Base-by-base conservation (phyloP, 2,113 vertebrate genomes). In the Etia nguti region DNA sequence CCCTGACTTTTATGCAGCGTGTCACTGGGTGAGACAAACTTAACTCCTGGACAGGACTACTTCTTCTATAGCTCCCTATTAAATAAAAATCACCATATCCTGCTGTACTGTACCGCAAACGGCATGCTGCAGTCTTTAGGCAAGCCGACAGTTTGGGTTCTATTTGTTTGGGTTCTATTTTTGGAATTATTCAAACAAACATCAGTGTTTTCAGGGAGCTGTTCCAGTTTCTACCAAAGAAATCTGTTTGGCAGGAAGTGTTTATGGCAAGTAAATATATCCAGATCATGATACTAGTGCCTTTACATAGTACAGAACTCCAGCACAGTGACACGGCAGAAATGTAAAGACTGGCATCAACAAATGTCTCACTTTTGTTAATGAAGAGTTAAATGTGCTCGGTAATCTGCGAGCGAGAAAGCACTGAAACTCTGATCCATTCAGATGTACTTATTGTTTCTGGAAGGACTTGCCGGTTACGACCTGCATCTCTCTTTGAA, bases 11-110 rank as follows among this genome's bases (percentile, higher is more conserved):
- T 38, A 84, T 86, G 82, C 20, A 70, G 89, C 4, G 43, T 84
- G 92, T 88, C 90, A 79, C 18, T 10, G 12, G 59, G 60, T 6
- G 16, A 81, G 4, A 83, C 50, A 80, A 82, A 90, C 29, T 50
- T 41, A 73, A 85, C 87, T 81, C 50, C 75, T 34, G 84, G 85
- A 79, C 62, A 13, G 20, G 10, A 18, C 20, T 38, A 8, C 73
- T 34, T 18, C 52, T 81, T 56, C 65, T 46, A 2, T 15, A 31
- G 34, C 5, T 38, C 10, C 20, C 9, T 4, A 3, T 13, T 24
- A 73, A 5, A 38, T 0, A 36, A 0, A 57, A 52, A 52, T 29
- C 8, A 29, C 8, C 59, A 0, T 0, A 43, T 46, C 59, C 26
- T 62, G 3, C 20, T 55, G 0, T 3, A 8, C 54, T 29, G 73